Conservation (phyloP, 2,797 vertebrate species). For the Ctenopoma kingsleyae region DNA sequence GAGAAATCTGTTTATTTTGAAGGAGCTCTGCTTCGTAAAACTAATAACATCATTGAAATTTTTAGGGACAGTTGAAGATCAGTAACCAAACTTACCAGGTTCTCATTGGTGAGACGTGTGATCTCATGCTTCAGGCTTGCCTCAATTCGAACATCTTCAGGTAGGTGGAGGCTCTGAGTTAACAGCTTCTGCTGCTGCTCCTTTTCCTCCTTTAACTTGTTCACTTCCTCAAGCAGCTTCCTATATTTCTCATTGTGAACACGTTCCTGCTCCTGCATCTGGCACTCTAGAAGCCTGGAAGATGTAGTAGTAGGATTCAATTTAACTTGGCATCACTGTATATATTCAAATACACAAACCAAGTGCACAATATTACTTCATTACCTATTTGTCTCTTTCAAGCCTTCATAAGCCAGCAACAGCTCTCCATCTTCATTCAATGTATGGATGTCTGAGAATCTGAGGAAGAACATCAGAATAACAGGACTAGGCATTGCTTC, state of each 20-base stretch:
- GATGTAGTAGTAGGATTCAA: background rate
- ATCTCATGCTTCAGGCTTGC: conserved; percentile 94
- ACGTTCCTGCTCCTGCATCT: conserved; percentile 90
- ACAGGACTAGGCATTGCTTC: background rate
- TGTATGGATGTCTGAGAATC: conserved; percentile 87
- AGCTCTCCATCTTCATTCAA: conserved; percentile 97
- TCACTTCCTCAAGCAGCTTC: conserved; percentile 88
- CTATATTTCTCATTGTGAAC: conserved; percentile 85
- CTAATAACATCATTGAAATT: background rate
- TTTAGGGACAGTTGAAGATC: background rate
- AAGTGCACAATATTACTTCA: background rate
- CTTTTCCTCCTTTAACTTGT: conserved; percentile 89
- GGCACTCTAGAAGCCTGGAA: conserved; percentile 89
- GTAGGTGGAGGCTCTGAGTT: conserved; percentile 90
- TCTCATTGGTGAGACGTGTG: conserved; percentile 92
- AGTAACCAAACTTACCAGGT: conserved; percentile 86
- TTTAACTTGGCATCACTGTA: background rate
- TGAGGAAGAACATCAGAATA: conserved; percentile 41
- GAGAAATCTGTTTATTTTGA: background rate
- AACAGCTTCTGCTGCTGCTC: conserved; percentile 92
- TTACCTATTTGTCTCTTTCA: conserved; percentile 97
- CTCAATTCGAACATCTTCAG: conserved; percentile 91
- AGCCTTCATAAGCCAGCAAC: conserved; percentile 93
- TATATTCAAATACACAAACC: background rate
- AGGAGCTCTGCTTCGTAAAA: background rate